These are phyloP conservation scores for Carterocephalus palaemon DNA, from an alignment of 2,888 invertebrate genomes.

Conservation along the genomic window DNA sequence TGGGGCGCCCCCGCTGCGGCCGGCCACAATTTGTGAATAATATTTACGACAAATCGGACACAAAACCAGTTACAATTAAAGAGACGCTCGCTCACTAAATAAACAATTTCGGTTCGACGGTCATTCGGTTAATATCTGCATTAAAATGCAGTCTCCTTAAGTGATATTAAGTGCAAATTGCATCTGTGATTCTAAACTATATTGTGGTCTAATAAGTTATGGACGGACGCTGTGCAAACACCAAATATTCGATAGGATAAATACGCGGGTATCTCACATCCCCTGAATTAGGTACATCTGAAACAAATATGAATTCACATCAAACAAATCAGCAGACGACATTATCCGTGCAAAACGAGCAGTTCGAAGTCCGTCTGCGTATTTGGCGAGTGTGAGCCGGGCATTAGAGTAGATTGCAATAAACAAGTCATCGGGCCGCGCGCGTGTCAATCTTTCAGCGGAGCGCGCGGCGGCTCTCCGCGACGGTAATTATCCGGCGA, in stretches of 20 bases:
- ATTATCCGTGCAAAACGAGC: conserved; percentile 22
- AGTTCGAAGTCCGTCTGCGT: conserved; percentile 21
- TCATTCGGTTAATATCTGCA: conserved; percentile 7
- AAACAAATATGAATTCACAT: conserved; percentile 16
- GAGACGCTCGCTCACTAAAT: conserved; percentile 50
- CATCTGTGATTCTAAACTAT: too few relatives aligned
- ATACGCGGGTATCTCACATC: too few relatives aligned
- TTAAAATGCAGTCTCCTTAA: background rate
- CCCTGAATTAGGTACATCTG: conserved; percentile 21
- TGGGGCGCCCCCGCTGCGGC: conserved; percentile 64
- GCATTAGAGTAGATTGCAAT: conserved; percentile 53
- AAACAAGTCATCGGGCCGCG: conserved; percentile 59
- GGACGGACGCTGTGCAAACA: too few relatives aligned
- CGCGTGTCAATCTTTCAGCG: conserved; percentile 66
- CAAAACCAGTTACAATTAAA: conserved; percentile 57
- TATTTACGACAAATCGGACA: conserved; percentile 72
- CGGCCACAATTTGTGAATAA: conserved; percentile 69
- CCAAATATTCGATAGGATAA: too few relatives aligned
- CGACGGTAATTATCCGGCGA: conserved; percentile 65
- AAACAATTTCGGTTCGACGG: conserved; percentile 31
- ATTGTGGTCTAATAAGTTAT: too few relatives aligned
- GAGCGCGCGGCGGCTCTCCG: conserved; percentile 42
- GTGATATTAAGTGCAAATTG: too few relatives aligned
- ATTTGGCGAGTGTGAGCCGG: conserved; percentile 39
- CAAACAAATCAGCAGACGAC: conserved; percentile 16